Evolutionary conservation across 2,797 vertebrate genomes (phyloP), one percentile per base, ranked within the genome.

Genomic region (Eulemur coronatus): DNA sequence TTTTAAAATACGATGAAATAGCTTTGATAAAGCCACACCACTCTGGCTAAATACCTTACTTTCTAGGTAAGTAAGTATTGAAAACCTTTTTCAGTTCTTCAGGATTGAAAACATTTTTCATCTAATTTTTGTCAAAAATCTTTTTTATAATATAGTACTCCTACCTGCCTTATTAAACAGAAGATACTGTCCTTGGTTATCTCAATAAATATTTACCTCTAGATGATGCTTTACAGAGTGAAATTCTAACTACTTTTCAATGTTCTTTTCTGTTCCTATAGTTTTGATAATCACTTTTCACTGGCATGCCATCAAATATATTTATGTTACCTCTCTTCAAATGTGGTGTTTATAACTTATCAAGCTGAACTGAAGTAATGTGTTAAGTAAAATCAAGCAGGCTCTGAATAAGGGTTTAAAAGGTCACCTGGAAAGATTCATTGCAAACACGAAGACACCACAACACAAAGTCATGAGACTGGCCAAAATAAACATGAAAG

Each of bases 71-170:
- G 22, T 57, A 57, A 43, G 22, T 63, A 43, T 48, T 65, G 43
- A 86, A 91, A 95, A 86, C 4, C n/a, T 38, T 95, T 85, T 91
- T 67, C 28, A 80, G 22, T 57, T 57, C 22, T 57, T 94, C 50
- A 43, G 22, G 55, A 50, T 55, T 65, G 43, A 86, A 91, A 95
- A 89, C 7, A 26, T 38, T 94, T 85, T 89, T 61, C 28, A 84
- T 79, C 75, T 91, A 76, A 81, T 76, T 88, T 88, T 79, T 43
- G 28, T 78, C 48, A 85, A 33, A 79, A 70, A 46, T 57, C 43
- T 93, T 86, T 59, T 81, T 79, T 67, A 43, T 12, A 50, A 28
- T 46, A 59, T 52, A 63, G n/a, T n/a, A 55, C 72, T 65, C n/a
- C 79, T 41, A 48, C 43, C 48, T 82, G 13, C 18, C 22, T 72